A percentile compares a stretch with the other conserved stretches of the same genome.
These are phyloP conservation scores for Pluvialis apricaria DNA, from an alignment of 2,113 vertebrate genomes.

Conservation along the genomic window DNA sequence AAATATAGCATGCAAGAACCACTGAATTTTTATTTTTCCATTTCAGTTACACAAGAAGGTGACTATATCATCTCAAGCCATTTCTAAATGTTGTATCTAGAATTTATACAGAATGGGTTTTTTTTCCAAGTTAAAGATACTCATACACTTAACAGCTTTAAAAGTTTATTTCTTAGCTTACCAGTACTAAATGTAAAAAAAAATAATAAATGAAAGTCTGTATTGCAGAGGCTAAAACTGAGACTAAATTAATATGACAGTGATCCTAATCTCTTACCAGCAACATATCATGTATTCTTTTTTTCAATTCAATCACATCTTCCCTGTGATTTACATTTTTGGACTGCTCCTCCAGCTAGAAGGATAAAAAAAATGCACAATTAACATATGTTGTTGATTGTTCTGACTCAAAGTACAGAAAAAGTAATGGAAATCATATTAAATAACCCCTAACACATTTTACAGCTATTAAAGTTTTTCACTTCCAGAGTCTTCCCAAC, in stretches of 20 bases:
- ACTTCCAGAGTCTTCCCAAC: neutral
- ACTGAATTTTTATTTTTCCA: neutral
- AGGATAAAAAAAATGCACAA: neutral
- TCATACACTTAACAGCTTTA: neutral
- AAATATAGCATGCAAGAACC: neutral
- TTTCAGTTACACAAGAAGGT: neutral
- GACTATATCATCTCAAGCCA: neutral
- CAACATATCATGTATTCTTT: conserved; percentile 84
- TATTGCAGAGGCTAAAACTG: neutral
- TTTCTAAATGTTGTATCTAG: neutral
- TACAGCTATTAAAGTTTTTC: neutral
- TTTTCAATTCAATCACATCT: conserved; percentile 84
- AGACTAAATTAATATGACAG: neutral
- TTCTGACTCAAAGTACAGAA: neutral
- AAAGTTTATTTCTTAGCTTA: neutral
- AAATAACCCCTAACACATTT: neutral
- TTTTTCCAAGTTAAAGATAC: neutral
- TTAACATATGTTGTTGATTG: neutral
- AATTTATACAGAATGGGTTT: neutral
- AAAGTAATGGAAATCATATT: neutral
- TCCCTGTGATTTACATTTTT: conserved; percentile 84
- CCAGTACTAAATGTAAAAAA: neutral
- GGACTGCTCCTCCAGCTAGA: conserved; percentile 90
- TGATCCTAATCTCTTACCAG: conserved; percentile 76
- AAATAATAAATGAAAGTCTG: too few relatives aligned